A percentile compares a stretch with the other conserved stretches of the same genome.
Conservation (phyloP, 2,113 vertebrate species). For the Pygoscelis adeliae region DNA sequence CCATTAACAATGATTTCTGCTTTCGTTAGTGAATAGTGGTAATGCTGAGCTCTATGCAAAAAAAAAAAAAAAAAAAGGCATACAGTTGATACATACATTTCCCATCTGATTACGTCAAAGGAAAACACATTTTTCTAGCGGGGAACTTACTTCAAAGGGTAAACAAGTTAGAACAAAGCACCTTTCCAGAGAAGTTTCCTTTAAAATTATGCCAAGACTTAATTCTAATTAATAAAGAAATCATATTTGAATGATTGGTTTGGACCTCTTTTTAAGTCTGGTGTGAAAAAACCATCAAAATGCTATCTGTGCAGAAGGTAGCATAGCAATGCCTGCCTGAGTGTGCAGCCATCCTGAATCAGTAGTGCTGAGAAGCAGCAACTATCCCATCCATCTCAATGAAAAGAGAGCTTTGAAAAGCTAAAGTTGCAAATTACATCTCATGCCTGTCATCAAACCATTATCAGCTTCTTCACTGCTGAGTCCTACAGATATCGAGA, state of each 20-base stretch:
- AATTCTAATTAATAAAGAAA: background rate
- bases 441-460: constrained; percentile 41
- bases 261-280: background rate
- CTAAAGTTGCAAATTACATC: background rate
- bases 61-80: background rate
- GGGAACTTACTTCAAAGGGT: background rate
- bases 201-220: background rate
- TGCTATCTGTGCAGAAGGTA: accelerated
- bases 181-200: background rate
- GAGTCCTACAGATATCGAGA: background rate
- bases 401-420: background rate
- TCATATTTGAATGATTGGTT: background rate
- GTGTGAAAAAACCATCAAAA: background rate
- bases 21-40: background rate
- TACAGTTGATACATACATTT: background rate
- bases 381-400: background rate
- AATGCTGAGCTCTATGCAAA: no score
- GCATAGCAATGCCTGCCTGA: background rate
- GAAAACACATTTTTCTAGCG: background rate
- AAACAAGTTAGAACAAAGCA: background rate
- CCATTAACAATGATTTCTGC: background rate
- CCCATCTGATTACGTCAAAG: background rate
- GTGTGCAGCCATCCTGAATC: background rate
- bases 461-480: background rate
- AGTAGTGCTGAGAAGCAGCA: background rate